Evolutionary conservation across 2,888 invertebrate species (phyloP).

Genomic region (Adelphocoris suturalis): DNA sequence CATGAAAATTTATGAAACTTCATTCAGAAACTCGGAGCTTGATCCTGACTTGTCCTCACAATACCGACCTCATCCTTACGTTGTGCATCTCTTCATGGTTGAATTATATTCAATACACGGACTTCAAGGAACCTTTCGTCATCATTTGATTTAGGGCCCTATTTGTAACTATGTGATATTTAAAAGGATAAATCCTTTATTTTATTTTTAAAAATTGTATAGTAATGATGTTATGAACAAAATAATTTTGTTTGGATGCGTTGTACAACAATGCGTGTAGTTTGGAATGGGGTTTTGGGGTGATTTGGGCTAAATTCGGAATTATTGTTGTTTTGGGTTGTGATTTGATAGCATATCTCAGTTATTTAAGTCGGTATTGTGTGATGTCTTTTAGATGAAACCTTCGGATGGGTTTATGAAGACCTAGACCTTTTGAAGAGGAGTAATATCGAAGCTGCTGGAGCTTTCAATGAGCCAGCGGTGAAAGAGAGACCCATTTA

Average conservation of each 20-base stretch:
- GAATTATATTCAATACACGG: background rate
- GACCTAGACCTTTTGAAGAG: background rate
- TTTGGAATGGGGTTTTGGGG: background rate
- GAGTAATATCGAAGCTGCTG: background rate
- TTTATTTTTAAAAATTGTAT: background rate
- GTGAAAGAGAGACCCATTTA: constrained; percentile 67
- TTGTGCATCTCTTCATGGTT: background rate
- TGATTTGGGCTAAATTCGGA: constrained; percentile 3
- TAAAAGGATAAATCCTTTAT: constrained; percentile 26
- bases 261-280: background rate
- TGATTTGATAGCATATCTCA: background rate
- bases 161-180: constrained; percentile 42
- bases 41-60: constrained; percentile 46
- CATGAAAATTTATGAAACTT: background rate
- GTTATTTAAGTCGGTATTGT: constrained; percentile 55
- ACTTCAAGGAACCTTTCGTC: background rate
- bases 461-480: background rate
- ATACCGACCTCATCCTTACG: constrained; percentile 16
- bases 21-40: background rate
- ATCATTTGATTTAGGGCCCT: background rate
- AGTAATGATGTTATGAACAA: background rate
- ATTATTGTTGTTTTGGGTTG: background rate
- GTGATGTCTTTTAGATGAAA: constrained; percentile 44
- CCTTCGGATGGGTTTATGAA: background rate
- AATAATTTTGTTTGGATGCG: background rate